A percentile compares a stretch with the other conserved stretches of the same genome.
These are phyloP conservation scores for Heliocidaris tuberculata DNA, from an alignment of 35 echinoderm and acorn worm species.

Conservation along the genomic window DNA sequence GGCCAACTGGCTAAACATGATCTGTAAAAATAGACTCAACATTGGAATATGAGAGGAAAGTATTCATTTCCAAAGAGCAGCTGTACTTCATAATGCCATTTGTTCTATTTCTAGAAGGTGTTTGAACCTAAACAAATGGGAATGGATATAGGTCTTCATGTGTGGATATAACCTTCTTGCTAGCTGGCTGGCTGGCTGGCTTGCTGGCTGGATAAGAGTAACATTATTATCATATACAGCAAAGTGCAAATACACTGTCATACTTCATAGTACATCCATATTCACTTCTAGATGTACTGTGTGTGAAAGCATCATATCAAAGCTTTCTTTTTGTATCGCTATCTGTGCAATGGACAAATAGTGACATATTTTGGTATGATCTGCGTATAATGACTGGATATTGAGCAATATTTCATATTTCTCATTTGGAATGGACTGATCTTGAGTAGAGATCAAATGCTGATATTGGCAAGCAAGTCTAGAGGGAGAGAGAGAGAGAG, in stretches of 20 bases:
- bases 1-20: not conserved
- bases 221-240: not conserved
- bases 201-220: not conserved
- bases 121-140: constrained; percentile 23
- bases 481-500: not conserved
- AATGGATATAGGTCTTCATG: not conserved
- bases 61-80: not conserved
- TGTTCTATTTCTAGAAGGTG: not conserved
- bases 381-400: not conserved
- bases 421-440: not conserved
- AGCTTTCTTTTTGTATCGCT: not conserved
- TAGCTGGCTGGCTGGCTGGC: not conserved
- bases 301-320: not conserved
- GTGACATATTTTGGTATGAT: not conserved
- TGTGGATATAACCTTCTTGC: constrained; percentile 10
- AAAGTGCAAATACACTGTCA: not conserved
- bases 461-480: not conserved
- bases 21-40: not conserved
- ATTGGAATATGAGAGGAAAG: not conserved
- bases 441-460: not conserved
- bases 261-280: not conserved
- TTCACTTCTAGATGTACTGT: not conserved
- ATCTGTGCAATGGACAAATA: not conserved
- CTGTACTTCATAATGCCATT: not conserved
- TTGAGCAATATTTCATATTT: not conserved